Evolutionary conservation across 2,113 vertebrate genomes (phyloP).

Genomic region (Chaenogobius annularis): DNA sequence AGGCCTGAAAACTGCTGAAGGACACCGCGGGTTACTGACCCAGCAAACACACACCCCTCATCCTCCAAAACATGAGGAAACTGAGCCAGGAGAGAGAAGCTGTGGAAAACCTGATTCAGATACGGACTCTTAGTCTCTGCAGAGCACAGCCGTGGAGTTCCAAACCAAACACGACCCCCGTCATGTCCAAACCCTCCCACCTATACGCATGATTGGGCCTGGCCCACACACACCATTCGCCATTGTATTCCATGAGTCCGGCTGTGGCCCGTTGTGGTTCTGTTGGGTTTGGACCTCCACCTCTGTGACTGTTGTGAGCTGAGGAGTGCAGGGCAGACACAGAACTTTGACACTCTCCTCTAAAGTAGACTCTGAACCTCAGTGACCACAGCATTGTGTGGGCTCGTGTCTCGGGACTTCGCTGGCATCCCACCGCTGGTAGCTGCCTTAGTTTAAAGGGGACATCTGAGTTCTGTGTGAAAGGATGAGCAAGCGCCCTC

Average conservation of each 20-base stretch:
- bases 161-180: conserved; percentile 41
- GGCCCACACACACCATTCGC: conserved; percentile 5
- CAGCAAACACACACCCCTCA: conserved; percentile 59
- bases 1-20: conserved; percentile 36
- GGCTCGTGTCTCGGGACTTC: neutral
- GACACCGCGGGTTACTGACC: conserved; percentile 57
- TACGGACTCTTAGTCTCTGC: conserved; percentile 52
- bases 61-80: conserved; percentile 39
- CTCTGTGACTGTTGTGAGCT: conserved; percentile 13
- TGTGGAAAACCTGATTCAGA: conserved; percentile 61
- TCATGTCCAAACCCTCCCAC: neutral
- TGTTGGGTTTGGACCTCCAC: conserved; percentile 58
- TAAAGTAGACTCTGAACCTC: conserved; percentile 39
- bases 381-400: neutral
- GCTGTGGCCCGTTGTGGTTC: conserved; percentile 7
- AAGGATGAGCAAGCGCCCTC: conserved; percentile 51
- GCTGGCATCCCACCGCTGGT: conserved; percentile 51
- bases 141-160: conserved; percentile 44
- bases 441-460: conserved; percentile 62
- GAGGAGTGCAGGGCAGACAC: conserved; percentile 45
- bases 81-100: conserved; percentile 36
- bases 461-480: conserved; percentile 27
- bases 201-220: neutral
- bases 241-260: conserved; percentile 32
- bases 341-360: conserved; percentile 41